Base-by-base conservation (phyloP, 2,113 vertebrate species). In the Platycercus adscitus region DNA sequence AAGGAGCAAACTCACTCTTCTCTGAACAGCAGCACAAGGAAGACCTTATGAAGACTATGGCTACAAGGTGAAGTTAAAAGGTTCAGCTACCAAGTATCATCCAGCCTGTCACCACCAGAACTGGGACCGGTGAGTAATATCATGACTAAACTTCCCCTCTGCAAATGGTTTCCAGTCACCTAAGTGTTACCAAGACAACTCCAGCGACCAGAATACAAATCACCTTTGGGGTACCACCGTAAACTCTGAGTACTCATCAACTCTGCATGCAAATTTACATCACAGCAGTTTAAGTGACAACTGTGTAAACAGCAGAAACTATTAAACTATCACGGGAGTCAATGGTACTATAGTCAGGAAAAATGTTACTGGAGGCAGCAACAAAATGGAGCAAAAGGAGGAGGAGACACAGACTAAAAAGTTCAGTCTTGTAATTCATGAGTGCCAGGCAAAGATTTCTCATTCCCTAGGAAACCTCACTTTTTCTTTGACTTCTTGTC, bases 161-260 rank as follows among this genome's bases (percentile, higher is more conserved):
- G 95, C 93, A 98, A 98, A 98, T 98, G 98, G 97, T 98, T 98
- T 97, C 98, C 98, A 98, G 98, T 98, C 98, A 98, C 98, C 98
- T 98, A 95, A 95, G 96, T 91, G 99, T 99, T 99, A 98, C 99
- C 99, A 99, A 95, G 99, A 98, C 98, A 97, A 99, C 99, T 96
- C 93, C 87, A 94, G 94, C 96, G 25, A 98, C 97, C 95, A 82
- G 99, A 98, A 99, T 97, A 98, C 98, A 98, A 99, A 99, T 99
- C 98, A 97, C 95, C 91, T 98, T 95, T 96, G 96, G 97, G 97
- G 95, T 94, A 97, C 97, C 97, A 96, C 88, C 39, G 47, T 87
- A 78, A 94, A 94, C 97, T 97, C 95, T 81, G 63, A 96, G 80
- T 63, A 69, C 90, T 97, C 84, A 97, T 97, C 91, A 96, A 97